Conservation (phyloP, 2,113 vertebrate species). For the Corydoras sp. region DNA sequence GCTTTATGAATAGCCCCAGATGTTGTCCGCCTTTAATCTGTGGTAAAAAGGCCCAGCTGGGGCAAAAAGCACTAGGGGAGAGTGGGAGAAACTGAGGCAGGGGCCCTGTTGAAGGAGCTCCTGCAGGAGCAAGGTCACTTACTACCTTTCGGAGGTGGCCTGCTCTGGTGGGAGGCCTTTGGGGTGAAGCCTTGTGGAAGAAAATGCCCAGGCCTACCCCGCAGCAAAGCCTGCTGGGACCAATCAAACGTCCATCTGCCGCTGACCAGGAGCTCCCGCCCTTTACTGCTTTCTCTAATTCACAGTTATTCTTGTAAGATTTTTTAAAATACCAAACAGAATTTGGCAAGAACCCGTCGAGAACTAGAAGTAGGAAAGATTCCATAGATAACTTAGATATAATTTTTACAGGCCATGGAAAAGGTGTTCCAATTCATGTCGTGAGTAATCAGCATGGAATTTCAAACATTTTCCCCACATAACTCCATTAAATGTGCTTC, state of each 20-base stretch:
- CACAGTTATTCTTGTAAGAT: background rate
- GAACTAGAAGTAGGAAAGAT: too few relatives aligned
- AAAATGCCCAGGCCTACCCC: constrained; percentile 49
- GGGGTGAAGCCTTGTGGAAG: constrained; percentile 56
- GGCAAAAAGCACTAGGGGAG: constrained; percentile 75
- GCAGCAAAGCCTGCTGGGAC: constrained; percentile 50
- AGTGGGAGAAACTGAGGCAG: constrained; percentile 76
- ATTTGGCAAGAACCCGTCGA: too few relatives aligned
- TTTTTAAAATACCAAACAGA: background rate
- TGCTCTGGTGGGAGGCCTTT: constrained; percentile 68
- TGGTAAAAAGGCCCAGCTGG: constrained; percentile 83
- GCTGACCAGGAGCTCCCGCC: constrained; percentile 41
- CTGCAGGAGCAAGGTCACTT: constrained; percentile 68
- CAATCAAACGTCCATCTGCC: constrained; percentile 57
- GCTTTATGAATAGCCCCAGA: constrained; percentile 76
- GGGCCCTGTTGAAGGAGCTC: constrained; percentile 62
- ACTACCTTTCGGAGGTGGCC: constrained; percentile 65
- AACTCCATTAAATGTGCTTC: too few relatives aligned
- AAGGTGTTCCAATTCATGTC: too few relatives aligned
- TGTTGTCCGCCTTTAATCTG: constrained; percentile 85
- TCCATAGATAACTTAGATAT: too few relatives aligned
- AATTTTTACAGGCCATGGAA: too few relatives aligned
- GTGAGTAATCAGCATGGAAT: too few relatives aligned
- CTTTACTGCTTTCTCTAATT: constrained; percentile 27
- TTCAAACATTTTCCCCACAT: too few relatives aligned